Conservation (phyloP, 2,113 vertebrate genomes). For the Leptosomus discolor region DNA sequence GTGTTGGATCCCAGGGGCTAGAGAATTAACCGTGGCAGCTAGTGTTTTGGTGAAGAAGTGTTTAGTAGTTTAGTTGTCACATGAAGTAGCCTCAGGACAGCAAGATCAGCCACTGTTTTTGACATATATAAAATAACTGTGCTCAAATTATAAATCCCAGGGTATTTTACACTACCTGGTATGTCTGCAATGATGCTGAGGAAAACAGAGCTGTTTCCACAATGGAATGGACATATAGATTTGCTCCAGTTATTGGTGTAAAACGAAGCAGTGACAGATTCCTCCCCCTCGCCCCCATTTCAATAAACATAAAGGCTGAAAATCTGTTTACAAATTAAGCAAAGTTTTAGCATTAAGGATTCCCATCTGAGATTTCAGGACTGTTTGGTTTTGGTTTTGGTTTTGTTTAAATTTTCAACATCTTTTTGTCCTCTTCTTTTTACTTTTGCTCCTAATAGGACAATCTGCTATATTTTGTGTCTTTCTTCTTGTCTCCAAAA, state of each 20-base stretch:
- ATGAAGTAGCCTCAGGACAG: neutral
- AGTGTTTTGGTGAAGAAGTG: neutral
- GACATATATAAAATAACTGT: neutral
- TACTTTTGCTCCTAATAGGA: neutral
- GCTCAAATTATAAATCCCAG: slow-evolving; percentile 13
- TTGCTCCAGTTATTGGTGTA: neutral
- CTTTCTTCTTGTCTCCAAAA: neutral
- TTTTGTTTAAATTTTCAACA: neutral
- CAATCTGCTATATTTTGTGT: neutral
- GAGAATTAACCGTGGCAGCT: neutral
- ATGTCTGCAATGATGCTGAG: neutral
- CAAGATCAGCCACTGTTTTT: neutral
- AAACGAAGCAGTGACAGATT: neutral
- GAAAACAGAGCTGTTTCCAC: neutral
- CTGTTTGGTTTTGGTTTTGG: neutral
- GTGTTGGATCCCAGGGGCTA: neutral
- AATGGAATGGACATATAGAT: neutral
- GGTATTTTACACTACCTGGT: neutral
- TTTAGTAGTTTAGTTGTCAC: neutral
- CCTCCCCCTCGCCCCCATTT: fast-evolving
- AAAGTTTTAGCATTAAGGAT: neutral
- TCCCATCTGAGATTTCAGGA: neutral
- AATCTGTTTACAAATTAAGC: neutral
- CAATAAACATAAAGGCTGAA: neutral
- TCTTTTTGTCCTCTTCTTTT: neutral